Conservation (phyloP, 1,140 invertebrate genomes). For the Helicorthomorpha holstii region DNA sequence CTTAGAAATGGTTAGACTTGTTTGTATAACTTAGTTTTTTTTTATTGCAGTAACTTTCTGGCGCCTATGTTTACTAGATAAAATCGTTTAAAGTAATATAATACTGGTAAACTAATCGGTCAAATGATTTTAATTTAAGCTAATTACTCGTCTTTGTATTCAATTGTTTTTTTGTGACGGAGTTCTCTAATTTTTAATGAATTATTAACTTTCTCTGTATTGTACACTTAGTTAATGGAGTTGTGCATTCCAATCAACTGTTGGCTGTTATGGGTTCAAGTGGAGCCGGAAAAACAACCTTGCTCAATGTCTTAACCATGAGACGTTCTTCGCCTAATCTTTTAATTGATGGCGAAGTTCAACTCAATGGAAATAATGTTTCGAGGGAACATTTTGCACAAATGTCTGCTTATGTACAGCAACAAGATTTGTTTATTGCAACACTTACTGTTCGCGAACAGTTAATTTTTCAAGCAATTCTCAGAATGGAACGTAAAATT, state of each 20-base stretch:
- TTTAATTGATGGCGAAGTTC: conserved; percentile 45
- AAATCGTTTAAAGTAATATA: no score
- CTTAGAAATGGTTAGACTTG: neutral
- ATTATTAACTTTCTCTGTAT: no score
- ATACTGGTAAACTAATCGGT: no score
- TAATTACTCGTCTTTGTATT: no score
- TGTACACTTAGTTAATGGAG: neutral
- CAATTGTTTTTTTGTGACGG: no score
- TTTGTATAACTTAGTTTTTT: neutral
- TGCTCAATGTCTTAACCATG: conserved; percentile 77
- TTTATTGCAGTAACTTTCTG: neutral
- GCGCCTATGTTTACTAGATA: neutral
- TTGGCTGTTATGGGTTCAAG: conserved; percentile 26
- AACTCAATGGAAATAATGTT: conserved; percentile 45
- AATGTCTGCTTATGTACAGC: conserved; percentile 85
- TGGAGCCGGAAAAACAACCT: conserved; percentile 88
- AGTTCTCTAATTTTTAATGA: no score
- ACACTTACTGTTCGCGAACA: conserved; percentile 83
- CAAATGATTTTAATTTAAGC: no score
- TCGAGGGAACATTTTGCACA: conserved; percentile 42
- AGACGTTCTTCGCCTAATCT: conserved; percentile 46
- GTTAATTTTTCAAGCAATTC: conserved; percentile 64
- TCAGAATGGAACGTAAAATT: conserved; percentile 68
- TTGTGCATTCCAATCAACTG: neutral
- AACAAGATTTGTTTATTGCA: conserved; percentile 85